Evolutionary conservation across 1,140 invertebrate species (phyloP), one percentile per base, ranked within the genome.

Genomic region (Cephus cinctus): DNA sequence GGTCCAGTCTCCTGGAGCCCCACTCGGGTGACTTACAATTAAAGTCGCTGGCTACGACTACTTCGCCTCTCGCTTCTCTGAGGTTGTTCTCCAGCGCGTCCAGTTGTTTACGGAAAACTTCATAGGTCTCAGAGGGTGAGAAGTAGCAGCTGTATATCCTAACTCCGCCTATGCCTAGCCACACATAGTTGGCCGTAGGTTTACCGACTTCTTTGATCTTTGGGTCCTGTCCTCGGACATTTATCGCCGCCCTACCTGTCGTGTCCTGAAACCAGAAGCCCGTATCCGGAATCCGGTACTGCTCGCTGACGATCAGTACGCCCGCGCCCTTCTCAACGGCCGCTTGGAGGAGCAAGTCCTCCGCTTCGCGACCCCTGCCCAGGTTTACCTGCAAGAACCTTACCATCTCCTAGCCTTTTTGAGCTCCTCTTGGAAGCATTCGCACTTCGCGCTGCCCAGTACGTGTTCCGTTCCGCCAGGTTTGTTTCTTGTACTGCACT

Each of bases 41-140:
- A 21, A 62, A 52, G 43, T 66, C 63, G 12, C 59, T 61, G 22
- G 50, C 47, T 8, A 66, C 51, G 0, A 66, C 21, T 2, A 42
- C 21, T 22, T 50, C 23, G 11, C 31, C 38, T 9, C 31, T 36
- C 15, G 8, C 27, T 16, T 20, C 20, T 32, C 30, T 41, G 23
- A 48, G 3, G 16, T 25, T 32, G 19, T 36, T 27, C 14, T 43
- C 47, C 12, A 50, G 20, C 2, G 19, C 31, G 8, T 42, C 31
- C 2, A 42, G 39, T 21, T 23, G 16, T 8, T 9, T 20, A 31
- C 15, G 2, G 15, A 22, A 43, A 14, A 31, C 47, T 1, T 15
- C 35, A 4, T 19, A 34, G 30, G 22, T 20, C 11, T 30, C 27
- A 27, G 45, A 50, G 8, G 46, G 51, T 8, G 54, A 44, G 4